These are phyloP conservation scores for Ciconia maguari DNA, from an alignment of 2,113 vertebrate species.

Conservation along the genomic window DNA sequence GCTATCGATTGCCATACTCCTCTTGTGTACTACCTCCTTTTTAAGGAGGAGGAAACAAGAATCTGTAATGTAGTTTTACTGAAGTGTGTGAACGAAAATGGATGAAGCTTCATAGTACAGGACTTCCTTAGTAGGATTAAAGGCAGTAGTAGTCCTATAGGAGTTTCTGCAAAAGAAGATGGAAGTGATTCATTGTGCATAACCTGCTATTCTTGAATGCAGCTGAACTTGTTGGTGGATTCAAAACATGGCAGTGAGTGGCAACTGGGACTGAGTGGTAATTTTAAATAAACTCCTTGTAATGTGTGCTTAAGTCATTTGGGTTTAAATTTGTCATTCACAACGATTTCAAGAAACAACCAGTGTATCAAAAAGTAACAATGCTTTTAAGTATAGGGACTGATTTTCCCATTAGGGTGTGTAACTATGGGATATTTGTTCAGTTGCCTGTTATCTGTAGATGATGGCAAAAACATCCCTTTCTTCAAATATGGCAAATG, in stretches of 20 bases:
- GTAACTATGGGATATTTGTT: neutral
- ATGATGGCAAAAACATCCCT: neutral
- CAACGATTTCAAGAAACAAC: neutral
- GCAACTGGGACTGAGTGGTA: neutral
- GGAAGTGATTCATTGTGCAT: neutral
- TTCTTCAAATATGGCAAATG: neutral
- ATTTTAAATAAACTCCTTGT: neutral
- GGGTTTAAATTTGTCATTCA: neutral
- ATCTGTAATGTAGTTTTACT: neutral
- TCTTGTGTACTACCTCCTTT: neutral
- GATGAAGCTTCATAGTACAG: neutral
- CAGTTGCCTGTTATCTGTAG: neutral
- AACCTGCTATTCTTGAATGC: neutral
- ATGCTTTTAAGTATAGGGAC: neutral
- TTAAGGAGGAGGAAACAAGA: neutral
- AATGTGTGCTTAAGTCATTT: neutral
- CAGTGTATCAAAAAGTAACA: neutral
- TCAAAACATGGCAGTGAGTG: neutral
- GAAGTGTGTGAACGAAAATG: neutral
- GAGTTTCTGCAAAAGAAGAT: neutral
- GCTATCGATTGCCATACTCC: rapidly evolving
- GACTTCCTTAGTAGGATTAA: neutral
- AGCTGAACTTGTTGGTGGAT: neutral
- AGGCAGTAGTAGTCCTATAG: neutral
- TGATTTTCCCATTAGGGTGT: neutral